Evolutionary conservation across 2,113 vertebrate genomes (phyloP).

Genomic region (Psephotus haematonotus): DNA sequence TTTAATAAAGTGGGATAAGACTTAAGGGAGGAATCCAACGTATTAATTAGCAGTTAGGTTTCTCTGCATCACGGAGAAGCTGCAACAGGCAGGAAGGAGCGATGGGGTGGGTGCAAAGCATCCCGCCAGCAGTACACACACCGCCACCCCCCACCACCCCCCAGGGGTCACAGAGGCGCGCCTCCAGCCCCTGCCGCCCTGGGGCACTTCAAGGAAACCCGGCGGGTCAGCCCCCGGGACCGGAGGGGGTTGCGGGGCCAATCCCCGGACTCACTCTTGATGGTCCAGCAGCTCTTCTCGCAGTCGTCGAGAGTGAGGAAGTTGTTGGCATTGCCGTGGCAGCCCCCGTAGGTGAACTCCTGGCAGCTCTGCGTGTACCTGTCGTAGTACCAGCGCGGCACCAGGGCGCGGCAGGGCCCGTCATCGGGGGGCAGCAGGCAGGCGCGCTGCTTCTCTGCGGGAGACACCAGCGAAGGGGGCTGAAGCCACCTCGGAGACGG

Average conservation of each 20-base stretch:
- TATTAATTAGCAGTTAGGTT: background rate
- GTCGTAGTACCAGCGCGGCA: constrained; percentile 85
- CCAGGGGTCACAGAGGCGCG: background rate
- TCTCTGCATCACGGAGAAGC: background rate
- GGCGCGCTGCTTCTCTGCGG: constrained; percentile 59
- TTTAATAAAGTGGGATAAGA: background rate
- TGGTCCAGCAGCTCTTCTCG: constrained; percentile 81
- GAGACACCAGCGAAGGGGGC: background rate
- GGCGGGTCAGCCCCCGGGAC: background rate
- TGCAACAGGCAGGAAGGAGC: no score
- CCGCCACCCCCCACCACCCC: no score
- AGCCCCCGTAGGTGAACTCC: constrained; percentile 86
- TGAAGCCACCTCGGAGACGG: background rate
- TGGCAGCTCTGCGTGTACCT: constrained; percentile 83
- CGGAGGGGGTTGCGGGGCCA: no score
- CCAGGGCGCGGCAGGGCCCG: constrained; percentile 79
- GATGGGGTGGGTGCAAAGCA: fast-evolving
- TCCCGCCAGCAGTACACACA: background rate
- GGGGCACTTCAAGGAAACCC: no score
- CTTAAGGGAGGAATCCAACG: background rate
- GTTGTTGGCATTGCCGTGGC: constrained; percentile 88
- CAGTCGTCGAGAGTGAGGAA: constrained; percentile 81
- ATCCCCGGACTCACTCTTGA: constrained; percentile 82
- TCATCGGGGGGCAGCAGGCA: constrained; percentile 82
- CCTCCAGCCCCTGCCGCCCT: background rate